These are phyloP conservation scores for Notolepis coatsorum DNA, from an alignment of 2,797 vertebrate species.

Conservation along the genomic window DNA sequence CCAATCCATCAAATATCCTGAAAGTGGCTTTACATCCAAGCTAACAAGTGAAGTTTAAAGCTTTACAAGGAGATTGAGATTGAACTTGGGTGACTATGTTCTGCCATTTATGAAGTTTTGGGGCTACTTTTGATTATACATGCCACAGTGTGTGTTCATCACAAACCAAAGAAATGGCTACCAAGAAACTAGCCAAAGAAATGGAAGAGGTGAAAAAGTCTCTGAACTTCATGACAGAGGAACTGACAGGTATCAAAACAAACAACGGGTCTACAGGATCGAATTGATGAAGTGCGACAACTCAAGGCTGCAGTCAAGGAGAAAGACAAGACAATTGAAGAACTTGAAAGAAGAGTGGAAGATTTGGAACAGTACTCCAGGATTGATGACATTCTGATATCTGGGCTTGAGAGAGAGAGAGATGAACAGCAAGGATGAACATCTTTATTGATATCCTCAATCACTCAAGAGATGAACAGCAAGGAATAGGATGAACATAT, in stretches of 20 bases:
- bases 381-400: background rate
- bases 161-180: too few species aligned
- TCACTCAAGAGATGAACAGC: slow-evolving; percentile 8
- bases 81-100: too few species aligned
- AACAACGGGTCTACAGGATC: background rate
- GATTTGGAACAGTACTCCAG: too few species aligned
- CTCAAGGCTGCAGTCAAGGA: background rate
- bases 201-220: background rate
- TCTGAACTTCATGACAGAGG: background rate
- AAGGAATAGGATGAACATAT: slow-evolving; percentile 10
- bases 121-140: too few species aligned
- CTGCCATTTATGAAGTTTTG: too few species aligned
- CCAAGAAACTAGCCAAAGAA: background rate
- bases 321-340: too few species aligned
- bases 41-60: too few species aligned
- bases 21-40: too few species aligned
- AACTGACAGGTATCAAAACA: background rate
- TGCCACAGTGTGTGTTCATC: too few species aligned
- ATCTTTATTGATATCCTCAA: slow-evolving; percentile 20
- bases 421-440: slow-evolving; percentile 15
- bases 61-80: too few species aligned
- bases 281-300: background rate
- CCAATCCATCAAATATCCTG: too few species aligned
- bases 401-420: background rate
- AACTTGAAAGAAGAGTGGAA: too few species aligned